These are phyloP conservation scores for Tromatobia lineatoria DNA, from an alignment of 2,888 invertebrate species.

Conservation along the genomic window DNA sequence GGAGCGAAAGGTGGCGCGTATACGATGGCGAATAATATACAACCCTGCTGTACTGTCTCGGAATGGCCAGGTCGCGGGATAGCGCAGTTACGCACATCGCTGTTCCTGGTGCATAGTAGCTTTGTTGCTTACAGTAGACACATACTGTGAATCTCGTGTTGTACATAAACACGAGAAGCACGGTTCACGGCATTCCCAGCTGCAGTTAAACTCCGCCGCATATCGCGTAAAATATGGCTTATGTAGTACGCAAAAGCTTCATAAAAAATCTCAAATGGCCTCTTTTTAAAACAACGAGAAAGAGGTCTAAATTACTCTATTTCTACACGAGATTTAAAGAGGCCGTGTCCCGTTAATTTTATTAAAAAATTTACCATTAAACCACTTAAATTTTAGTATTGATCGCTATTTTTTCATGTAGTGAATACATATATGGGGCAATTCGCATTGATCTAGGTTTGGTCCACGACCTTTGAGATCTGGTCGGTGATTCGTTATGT, in stretches of 20 bases:
- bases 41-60: slow-evolving; percentile 69
- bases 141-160: slow-evolving; percentile 53
- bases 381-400: background rate
- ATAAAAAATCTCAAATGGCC: slow-evolving; percentile 25
- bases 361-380: background rate
- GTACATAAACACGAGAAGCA: slow-evolving; percentile 55
- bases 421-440: too few species aligned
- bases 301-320: slow-evolving; percentile 2
- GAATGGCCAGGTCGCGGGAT: slow-evolving; percentile 45
- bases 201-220: slow-evolving; percentile 53
- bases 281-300: slow-evolving; percentile 15
- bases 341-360: background rate
- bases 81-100: slow-evolving; percentile 56
- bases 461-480: too few species aligned
- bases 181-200: slow-evolving; percentile 52
- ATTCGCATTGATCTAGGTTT: too few species aligned
- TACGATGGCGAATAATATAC: slow-evolving; percentile 77
- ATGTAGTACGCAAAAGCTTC: slow-evolving; percentile 24
- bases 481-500: too few species aligned
- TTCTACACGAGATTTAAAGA: background rate
- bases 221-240: slow-evolving; percentile 51
- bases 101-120: slow-evolving; percentile 22
- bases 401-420: too few species aligned
- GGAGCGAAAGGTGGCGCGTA: slow-evolving; percentile 75
- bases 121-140: slow-evolving; percentile 19